Conservation (phyloP, 2,888 invertebrate genomes). For the Netelia melanura region DNA sequence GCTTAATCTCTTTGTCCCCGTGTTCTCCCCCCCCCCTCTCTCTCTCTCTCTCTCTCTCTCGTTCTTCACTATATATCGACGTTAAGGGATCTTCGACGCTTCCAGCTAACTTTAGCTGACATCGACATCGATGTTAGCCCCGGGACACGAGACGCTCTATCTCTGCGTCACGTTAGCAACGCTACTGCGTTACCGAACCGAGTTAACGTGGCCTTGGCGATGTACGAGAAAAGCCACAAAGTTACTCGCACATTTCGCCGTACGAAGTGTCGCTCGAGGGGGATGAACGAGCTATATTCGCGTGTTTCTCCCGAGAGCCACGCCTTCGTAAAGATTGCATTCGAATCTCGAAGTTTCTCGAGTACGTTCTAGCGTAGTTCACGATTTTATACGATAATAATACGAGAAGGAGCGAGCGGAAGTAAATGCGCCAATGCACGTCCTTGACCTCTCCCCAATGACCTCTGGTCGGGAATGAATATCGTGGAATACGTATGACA, state of each 20-base stretch:
- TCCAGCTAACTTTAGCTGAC: constrained; percentile 58
- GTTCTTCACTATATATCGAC: background rate
- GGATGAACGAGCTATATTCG: background rate
- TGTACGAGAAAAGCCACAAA: constrained; percentile 28
- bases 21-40: background rate
- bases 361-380: no score
- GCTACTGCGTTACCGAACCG: constrained; percentile 29
- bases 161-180: constrained; percentile 50
- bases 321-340: constrained; percentile 4
- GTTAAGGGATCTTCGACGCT: constrained; percentile 48
- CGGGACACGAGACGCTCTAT: constrained; percentile 52
- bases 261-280: constrained; percentile 45
- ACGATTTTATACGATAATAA: no score
- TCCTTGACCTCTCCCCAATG: constrained; percentile 3
- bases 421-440: background rate
- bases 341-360: no score
- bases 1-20: background rate
- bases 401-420: no score
- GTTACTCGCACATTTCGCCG: constrained; percentile 48
- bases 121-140: constrained; percentile 54
- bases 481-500: constrained; percentile 6
- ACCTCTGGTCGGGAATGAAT: constrained; percentile 13
- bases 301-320: no score
- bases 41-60: constrained; percentile 1
- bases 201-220: constrained; percentile 13